Evolutionary conservation across 2,113 vertebrate genomes (phyloP), one percentile per base, ranked within the genome.

Genomic region (Pygathrix nemaeus): DNA sequence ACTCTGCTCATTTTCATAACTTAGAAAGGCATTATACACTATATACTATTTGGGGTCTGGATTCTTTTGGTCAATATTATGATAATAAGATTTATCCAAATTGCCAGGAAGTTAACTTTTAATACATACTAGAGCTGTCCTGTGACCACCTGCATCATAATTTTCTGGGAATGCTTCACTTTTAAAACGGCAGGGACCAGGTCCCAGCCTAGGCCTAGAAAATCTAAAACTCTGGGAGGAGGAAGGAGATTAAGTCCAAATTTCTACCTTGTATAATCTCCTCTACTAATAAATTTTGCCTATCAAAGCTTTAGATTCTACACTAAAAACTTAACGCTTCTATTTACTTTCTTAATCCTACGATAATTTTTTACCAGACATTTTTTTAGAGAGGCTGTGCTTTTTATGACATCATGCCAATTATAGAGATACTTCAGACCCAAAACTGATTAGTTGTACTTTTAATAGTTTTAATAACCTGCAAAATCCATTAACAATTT

Each of bases 401-500:
- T 85, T 92, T 86, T 82, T n/a, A 38, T 95, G 95, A 40, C n/a
- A 92, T 92, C 16, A 25, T 80, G 76, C 11, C 70, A 78, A 45
- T 83, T 59, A 86, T 23, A 85, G 23, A 48, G 79, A 40, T 61
- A 61, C 21, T 73, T 94, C 70, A 90, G 75, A 72, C 70, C 59
- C 73, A 72, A 88, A 79, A 87, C 16, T 86, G 6, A 94, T 68
- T 73, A 70, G 25, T 59, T 92, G 32, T 25, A 68, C 40, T 89
- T 78, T 88, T 90, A 93, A 73, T 68, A 79, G 16, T 88, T 75
- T 82, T 88, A 92, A 94, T 83, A 94, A 83, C 4, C 20, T 79
- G 35, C 27, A 92, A 80, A 59, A 66, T 48, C 43, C 45, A 59
- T 35, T 52, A 64, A 83, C 16, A 92, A 40, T 73, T 95, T 5